Evolutionary conservation across 2,888 invertebrate species (phyloP).

Genomic region (Perdita meconis): DNA sequence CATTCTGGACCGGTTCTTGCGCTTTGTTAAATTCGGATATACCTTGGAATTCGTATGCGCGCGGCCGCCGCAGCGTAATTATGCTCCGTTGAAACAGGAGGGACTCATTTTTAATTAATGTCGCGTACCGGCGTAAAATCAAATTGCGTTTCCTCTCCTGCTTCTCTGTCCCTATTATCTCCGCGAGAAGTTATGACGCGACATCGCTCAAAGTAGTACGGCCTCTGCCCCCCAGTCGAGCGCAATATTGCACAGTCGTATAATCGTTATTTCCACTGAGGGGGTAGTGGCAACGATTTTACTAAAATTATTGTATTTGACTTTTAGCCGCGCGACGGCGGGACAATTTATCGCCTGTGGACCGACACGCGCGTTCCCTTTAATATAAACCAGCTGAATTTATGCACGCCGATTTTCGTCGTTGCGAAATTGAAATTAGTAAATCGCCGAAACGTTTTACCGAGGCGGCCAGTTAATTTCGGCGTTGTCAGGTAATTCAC

Average conservation of each 20-base stretch:
- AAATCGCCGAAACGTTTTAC: conserved; percentile 28
- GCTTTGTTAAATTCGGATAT: not conserved
- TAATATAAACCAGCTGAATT: conserved; percentile 33
- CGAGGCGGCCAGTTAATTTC: conserved; percentile 31
- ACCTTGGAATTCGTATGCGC: not conserved
- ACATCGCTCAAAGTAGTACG: not conserved
- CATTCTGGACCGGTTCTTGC: not conserved
- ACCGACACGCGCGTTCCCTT: not conserved
- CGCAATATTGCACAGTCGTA: not conserved
- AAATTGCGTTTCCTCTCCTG: not conserved
- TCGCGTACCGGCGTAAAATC: not conserved
- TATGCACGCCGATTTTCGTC: conserved; percentile 24
- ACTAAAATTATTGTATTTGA: conserved; percentile 8
- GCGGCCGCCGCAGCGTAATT: conserved; percentile 1
- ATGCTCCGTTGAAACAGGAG: conserved; percentile 4
- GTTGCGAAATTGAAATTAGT: conserved; percentile 42
- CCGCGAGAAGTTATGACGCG: not conserved
- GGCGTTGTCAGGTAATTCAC: conserved; percentile 32
- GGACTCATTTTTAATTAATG: conserved; percentile 15
- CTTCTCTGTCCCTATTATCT: conserved; percentile 2
- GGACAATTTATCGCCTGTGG: conserved; percentile 26
- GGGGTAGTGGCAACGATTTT: not conserved
- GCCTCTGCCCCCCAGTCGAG: not conserved
- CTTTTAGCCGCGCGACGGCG: not conserved
- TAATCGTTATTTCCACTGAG: conserved; percentile 1